Conservation (phyloP, 2,888 invertebrate genomes). For the Drosophila siamana region DNA sequence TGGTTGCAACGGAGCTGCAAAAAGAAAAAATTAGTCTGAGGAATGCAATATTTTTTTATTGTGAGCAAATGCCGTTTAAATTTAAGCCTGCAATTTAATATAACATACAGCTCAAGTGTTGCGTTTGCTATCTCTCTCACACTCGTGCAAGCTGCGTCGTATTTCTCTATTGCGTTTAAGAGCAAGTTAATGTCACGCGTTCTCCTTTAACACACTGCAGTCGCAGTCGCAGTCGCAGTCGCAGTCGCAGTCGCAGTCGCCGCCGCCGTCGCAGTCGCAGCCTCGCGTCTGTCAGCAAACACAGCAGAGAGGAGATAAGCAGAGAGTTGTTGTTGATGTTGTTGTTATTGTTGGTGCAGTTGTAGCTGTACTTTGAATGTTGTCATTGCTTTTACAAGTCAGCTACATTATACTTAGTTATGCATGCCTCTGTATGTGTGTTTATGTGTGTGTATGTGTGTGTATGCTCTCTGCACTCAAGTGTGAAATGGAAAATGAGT, state of each 20-base stretch:
- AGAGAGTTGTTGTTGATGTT: conserved; percentile 24
- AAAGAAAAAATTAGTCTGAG: not conserved
- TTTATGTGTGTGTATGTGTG: not conserved
- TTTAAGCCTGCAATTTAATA: conserved; percentile 11
- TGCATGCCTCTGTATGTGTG: conserved; percentile 11
- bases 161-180: conserved; percentile 24
- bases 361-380: conserved; percentile 45
- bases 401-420: conserved; percentile 26
- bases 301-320: conserved; percentile 12
- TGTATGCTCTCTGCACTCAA: conserved; percentile 35
- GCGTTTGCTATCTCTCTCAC: not conserved
- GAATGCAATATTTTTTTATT: not conserved
- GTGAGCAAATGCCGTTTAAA: not conserved
- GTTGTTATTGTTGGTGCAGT: conserved; percentile 26
- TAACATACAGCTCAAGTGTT: not conserved
- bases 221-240: not conserved
- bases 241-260: not conserved
- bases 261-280: not conserved
- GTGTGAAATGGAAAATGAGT: conserved; percentile 71
- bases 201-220: conserved; percentile 22
- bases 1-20: not conserved
- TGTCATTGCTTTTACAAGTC: conserved; percentile 47
- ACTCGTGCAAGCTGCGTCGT: not conserved
- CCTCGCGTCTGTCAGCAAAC: conserved; percentile 18
- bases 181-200: conserved; percentile 65